Conservation (phyloP, 2,888 invertebrate genomes). For the Latrodectus elegans region DNA sequence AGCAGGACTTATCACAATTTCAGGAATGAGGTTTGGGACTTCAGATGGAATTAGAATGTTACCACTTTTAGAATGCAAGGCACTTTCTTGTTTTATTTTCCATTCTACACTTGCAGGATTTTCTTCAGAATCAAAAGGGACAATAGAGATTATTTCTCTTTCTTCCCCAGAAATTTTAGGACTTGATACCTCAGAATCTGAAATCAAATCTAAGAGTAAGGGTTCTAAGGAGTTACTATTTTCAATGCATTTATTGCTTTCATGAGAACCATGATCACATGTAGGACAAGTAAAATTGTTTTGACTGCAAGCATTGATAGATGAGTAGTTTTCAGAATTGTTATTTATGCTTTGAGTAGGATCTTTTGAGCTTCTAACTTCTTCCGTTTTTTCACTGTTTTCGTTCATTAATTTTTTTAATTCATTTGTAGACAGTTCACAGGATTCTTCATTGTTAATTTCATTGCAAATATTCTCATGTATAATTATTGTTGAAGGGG, state of each 20-base stretch:
- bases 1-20: constrained; percentile 53
- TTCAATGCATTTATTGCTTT: background rate
- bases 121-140: background rate
- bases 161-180: background rate
- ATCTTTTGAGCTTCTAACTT: background rate
- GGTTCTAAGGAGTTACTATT: background rate
- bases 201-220: background rate
- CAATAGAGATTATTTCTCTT: background rate
- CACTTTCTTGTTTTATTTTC: constrained; percentile 18
- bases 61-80: constrained; percentile 12
- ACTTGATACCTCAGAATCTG: background rate
- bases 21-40: constrained; percentile 20
- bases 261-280: no score
- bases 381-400: background rate
- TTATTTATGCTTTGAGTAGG: no score
- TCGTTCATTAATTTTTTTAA: no score
- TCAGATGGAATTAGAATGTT: background rate
- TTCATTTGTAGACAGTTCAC: no score
- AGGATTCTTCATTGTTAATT: no score
- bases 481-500: no score
- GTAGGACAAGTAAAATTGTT: no score
- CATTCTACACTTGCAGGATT: background rate
- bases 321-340: no score
- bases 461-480: no score
- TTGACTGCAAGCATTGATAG: no score